Base-by-base conservation (phyloP, 2,888 invertebrate species). In the Phengaris arion region DNA sequence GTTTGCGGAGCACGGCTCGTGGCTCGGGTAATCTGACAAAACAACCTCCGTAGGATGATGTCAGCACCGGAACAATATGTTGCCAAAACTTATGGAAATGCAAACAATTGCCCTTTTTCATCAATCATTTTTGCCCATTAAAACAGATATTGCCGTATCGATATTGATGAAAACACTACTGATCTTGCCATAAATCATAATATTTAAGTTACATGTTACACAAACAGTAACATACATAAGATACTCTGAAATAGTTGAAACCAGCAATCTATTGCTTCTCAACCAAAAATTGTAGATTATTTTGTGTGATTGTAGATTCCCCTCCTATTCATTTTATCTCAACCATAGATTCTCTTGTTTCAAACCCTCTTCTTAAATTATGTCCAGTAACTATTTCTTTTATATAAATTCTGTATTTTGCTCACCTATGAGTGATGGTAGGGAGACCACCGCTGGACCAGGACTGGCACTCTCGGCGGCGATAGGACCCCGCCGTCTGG, bases 381-480 rank as follows among this genome's bases (percentile, higher is more conserved):
- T 35, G 35, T 57, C n/a, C 52, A n/a, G 35, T 7, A 2, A 22
- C 22, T 2, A 4, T n/a, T 9, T 57, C 57, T 57, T 57, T 15
- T 35, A 35, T 35, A 4, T 35, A 4, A 6, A 35, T 7, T 35
- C 35, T 73, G 10, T n/a, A 5, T 54, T 1, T 35, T 54, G 22
- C 54, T 55, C 9, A 97, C 98, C 98, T 85, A 98, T 96, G 78
- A 97, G 94, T 57, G 97, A 95, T 69, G 97, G 97, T 80, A 98
- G 90, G 76, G 96, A 95, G 6, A 98, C 97, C 79, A 97, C 96
- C 35, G 98, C 98, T 52, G 98, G 98, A 76, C 98, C 98, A 35
- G 98, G 98, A 84, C 97, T 97, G n/a, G 91, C 89, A 76, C 95
- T 94, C 92, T 98, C 98, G 2, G 98, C 98, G 70, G 97, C 97